Percentiles rank a stretch among this genome's conserved stretches.
These are phyloP conservation scores for cattle (Bos taurus) DNA, from an alignment of 2,113 vertebrate genomes.

Conservation along the genomic window DNA sequence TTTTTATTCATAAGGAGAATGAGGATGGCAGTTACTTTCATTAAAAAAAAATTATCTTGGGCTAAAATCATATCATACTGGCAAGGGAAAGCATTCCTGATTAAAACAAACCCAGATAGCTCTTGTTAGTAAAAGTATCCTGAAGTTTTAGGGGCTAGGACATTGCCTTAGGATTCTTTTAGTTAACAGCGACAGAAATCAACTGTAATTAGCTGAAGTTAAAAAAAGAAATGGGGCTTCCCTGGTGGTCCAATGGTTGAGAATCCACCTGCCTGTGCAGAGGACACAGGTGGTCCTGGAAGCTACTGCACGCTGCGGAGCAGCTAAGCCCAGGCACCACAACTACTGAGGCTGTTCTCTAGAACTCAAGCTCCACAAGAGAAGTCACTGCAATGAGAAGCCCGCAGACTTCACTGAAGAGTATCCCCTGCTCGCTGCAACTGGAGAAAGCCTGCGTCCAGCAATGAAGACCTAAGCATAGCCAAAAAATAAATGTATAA, in stretches of 20 bases:
- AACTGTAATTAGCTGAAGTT: neutral
- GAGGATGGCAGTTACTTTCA: neutral
- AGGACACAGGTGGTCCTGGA: neutral
- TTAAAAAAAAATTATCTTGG: neutral
- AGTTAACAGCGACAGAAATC: neutral
- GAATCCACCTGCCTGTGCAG: neutral
- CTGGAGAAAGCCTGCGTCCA: neutral
- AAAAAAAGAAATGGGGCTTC: neutral
- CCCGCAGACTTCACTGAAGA: neutral
- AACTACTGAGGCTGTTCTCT: neutral
- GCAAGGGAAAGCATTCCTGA: neutral
- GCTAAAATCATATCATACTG: neutral
- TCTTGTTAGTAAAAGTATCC: neutral
- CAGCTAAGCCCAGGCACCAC: neutral
- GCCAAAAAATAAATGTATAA: neutral
- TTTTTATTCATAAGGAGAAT: neutral
- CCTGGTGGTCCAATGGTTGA: neutral
- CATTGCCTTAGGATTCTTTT: neutral
- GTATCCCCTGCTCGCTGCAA: neutral
- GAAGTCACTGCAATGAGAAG: neutral
- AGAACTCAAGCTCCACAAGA: neutral
- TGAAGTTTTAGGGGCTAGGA: neutral
- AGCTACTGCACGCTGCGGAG: neutral
- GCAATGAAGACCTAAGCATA: neutral
- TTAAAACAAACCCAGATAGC: neutral